A percentile compares a stretch with the other conserved stretches of the same genome.
Conservation (phyloP, 2,113 vertebrate species). For the Apteryx owenii region DNA sequence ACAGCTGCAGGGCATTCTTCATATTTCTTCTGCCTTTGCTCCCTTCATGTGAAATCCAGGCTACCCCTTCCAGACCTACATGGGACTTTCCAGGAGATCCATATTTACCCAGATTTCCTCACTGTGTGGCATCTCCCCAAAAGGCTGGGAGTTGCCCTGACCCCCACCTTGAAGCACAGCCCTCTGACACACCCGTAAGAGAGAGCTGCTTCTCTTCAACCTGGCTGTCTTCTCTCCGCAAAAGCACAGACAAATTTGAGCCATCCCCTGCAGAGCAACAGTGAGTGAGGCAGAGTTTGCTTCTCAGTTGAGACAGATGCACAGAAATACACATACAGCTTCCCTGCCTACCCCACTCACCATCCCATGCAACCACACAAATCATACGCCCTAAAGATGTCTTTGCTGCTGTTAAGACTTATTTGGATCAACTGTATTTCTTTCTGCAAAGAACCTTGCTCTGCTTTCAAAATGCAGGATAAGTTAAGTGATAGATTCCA, state of each 20-base stretch:
- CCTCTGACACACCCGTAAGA: background rate
- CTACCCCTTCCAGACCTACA: fast-evolving
- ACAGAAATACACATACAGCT: background rate
- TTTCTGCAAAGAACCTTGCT: background rate
- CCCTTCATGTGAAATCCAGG: background rate
- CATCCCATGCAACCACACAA: background rate
- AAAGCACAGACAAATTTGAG: background rate
- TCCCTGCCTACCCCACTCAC: background rate
- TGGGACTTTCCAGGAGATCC: background rate
- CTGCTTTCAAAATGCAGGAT: background rate
- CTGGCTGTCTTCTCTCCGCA: background rate
- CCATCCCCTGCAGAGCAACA: background rate
- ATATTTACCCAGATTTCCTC: background rate
- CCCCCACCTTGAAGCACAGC: background rate
- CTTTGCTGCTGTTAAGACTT: background rate
- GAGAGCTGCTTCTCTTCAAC: background rate
- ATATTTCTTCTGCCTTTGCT: background rate
- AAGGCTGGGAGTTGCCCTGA: background rate
- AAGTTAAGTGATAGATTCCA: background rate
- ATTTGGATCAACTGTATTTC: background rate
- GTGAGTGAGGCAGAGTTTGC: background rate
- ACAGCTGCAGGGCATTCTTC: fast-evolving
- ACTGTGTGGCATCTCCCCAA: background rate
- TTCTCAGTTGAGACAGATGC: background rate
- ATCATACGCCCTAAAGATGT: background rate